Evolutionary conservation across 2,888 invertebrate species (phyloP).

Genomic region (Cheiracanthium punctorium): DNA sequence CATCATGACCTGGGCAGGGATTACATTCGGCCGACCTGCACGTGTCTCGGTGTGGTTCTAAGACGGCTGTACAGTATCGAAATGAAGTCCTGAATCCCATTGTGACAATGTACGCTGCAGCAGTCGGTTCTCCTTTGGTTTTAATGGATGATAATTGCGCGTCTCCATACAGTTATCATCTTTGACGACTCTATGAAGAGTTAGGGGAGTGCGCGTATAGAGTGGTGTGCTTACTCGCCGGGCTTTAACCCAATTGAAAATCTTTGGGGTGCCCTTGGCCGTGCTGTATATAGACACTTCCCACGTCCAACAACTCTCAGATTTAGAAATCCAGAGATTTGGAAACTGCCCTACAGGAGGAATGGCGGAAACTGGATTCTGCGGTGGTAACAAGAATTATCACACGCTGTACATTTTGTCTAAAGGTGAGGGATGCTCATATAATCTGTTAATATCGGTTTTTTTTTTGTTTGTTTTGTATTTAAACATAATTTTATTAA

Average conservation of each 20-base stretch:
- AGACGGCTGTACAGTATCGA: constrained; percentile 33
- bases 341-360: constrained; percentile 12
- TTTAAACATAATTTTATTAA: constrained; percentile 15
- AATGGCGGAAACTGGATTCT: constrained; percentile 15
- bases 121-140: neutral
- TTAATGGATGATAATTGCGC: constrained; percentile 1
- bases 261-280: constrained; percentile 1
- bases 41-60: constrained; percentile 13
- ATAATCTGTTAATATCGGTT: constrained; percentile 3
- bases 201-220: neutral
- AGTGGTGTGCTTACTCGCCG: neutral
- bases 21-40: constrained; percentile 26
- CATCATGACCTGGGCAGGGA: constrained; percentile 16
- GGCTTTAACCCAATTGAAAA: constrained; percentile 10
- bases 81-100: constrained; percentile 10
- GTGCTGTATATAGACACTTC: neutral
- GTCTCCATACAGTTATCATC: neutral
- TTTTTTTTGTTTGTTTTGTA: constrained; percentile 15
- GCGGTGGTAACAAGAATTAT: neutral
- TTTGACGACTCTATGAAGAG: neutral
- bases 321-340: constrained; percentile 18
- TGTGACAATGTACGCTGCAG: constrained; percentile 12
- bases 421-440: constrained; percentile 7
- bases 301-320: neutral
- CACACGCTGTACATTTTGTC: neutral